Percentiles rank a stretch among this genome's conserved stretches.
phyloP scores from a whole-genome alignment of 2,113 vertebrate species.

The Eublepharis macularius region DNA sequence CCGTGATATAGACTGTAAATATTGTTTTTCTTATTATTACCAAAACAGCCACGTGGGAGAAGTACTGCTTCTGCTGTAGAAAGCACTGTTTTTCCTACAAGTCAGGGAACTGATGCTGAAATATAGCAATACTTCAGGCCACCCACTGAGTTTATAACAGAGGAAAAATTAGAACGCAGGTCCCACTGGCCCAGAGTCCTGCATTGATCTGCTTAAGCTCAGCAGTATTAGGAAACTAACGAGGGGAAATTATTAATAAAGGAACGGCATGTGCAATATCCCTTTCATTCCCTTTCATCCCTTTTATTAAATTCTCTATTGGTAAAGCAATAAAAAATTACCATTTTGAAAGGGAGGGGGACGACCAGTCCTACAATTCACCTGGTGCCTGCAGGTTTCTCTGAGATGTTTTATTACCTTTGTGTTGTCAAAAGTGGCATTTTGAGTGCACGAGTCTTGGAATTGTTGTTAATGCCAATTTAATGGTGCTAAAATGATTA shows the following conservation, averaged over 20 bases:
- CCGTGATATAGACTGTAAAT: no score
- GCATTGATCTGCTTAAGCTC: background rate
- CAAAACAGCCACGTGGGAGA: no score
- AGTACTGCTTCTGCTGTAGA: no score
- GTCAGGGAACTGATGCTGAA: no score
- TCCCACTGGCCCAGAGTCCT: background rate
- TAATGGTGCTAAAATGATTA: slow-evolving; percentile 77
- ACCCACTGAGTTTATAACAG: background rate
- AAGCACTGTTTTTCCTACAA: no score
- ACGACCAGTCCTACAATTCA: slow-evolving; percentile 20
- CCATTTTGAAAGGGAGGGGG: background rate
- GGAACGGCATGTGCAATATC: background rate
- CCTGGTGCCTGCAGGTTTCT: slow-evolving; percentile 47
- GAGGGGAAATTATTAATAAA: background rate
- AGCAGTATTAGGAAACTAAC: background rate
- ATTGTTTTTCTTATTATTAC: no score
- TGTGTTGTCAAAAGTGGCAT: slow-evolving; percentile 67
- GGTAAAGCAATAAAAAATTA: background rate
- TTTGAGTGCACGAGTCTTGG: slow-evolving; percentile 52
- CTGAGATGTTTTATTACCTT: slow-evolving; percentile 53
- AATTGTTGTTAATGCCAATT: slow-evolving; percentile 76
- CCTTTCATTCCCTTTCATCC: background rate
- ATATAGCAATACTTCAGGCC: no score
- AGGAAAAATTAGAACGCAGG: background rate
- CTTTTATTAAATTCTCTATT: background rate